These are phyloP conservation scores for Thaleichthys pacificus DNA, from an alignment of 2,797 vertebrate species.

Conservation along the genomic window DNA sequence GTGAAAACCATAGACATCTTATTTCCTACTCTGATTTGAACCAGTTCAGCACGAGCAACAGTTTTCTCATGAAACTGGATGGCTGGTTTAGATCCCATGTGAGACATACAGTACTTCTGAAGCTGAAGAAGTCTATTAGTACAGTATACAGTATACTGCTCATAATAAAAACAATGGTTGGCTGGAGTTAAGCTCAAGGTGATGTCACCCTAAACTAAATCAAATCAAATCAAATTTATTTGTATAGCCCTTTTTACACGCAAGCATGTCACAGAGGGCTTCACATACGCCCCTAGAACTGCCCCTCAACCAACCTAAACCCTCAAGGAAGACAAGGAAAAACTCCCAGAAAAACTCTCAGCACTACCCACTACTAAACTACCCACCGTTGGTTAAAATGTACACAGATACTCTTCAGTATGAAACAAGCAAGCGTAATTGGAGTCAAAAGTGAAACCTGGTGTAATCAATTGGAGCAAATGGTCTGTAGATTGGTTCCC, in stretches of 20 bases:
- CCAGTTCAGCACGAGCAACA: neutral
- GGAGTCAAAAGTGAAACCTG: neutral
- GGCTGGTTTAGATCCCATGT: constrained; percentile 9
- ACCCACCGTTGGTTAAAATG: neutral
- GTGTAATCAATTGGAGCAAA: neutral
- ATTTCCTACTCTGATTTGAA: neutral
- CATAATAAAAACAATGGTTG: neutral
- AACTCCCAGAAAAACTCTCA: no score
- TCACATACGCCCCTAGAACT: no score
- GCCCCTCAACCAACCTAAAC: no score
- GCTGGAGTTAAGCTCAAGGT: neutral
- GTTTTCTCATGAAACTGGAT: neutral
- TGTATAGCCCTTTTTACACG: no score
- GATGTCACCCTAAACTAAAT: neutral
- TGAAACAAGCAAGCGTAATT: neutral
- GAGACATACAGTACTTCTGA: neutral
- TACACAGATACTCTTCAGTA: neutral
- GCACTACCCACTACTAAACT: no score
- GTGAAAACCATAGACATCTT: no score
- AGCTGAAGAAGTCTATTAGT: neutral
- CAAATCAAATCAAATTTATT: no score
- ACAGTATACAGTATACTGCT: no score
- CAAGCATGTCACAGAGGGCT: no score
- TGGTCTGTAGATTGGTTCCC: neutral
- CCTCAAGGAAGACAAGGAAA: no score